phyloP scores from a whole-genome alignment of 2,113 vertebrate genomes.

The Macrotus californicus region DNA sequence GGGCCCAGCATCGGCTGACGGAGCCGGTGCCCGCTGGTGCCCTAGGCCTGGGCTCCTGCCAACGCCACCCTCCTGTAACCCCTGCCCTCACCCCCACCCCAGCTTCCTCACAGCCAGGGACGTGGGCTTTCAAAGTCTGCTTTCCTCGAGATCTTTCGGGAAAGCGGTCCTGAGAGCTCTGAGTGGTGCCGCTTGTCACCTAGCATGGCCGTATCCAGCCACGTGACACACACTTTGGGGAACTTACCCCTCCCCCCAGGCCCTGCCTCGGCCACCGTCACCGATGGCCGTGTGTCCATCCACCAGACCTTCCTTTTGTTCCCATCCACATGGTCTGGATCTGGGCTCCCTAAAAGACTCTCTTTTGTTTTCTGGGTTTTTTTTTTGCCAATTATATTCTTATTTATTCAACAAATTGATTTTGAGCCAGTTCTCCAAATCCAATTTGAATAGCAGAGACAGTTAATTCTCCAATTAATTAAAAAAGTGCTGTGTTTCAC shows the following conservation, averaged over 20 bases:
- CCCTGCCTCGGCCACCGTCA: too few species aligned
- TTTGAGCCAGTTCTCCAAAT: not conserved
- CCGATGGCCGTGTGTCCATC: too few species aligned
- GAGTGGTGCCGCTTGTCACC: too few species aligned
- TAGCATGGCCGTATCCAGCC: rapidly evolving
- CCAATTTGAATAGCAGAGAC: not conserved
- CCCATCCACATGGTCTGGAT: not conserved
- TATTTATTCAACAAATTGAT: not conserved
- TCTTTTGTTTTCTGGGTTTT: not conserved
- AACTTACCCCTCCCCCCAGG: too few species aligned
- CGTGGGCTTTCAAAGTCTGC: rapidly evolving
- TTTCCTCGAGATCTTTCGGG: not conserved
- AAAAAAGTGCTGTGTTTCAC: not conserved
- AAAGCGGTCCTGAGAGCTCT: not conserved
- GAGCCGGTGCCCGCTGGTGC: not conserved
- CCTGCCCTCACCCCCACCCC: rapidly evolving
- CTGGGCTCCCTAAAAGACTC: not conserved
- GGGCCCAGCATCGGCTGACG: rapidly evolving
- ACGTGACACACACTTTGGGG: too few species aligned
- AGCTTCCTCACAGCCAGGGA: not conserved
- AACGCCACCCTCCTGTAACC: rapidly evolving
- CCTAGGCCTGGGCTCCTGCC: not conserved
- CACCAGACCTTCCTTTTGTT: not conserved
- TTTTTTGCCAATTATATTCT: too few species aligned
- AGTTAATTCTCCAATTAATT: not conserved